These are phyloP conservation scores for Sclerodermus sp. DNA, from an alignment of 2,888 invertebrate genomes.

Conservation along the genomic window DNA sequence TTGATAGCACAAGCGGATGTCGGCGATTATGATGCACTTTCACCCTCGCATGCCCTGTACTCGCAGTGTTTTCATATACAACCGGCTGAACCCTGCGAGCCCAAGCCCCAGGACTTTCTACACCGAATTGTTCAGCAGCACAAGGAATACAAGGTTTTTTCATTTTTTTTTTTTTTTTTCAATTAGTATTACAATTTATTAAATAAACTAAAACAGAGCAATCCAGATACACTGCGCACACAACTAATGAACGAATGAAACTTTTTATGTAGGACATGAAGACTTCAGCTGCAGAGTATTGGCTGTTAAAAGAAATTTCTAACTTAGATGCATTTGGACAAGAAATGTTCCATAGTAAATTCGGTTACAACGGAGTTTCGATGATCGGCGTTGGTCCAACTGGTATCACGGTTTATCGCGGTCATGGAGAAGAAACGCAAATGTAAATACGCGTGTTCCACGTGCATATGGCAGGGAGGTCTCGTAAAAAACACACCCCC, in stretches of 20 bases:
- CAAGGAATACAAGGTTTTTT: constrained; percentile 60
- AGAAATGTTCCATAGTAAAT: constrained; percentile 77
- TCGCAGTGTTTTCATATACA: constrained; percentile 67
- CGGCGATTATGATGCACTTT: constrained; percentile 69
- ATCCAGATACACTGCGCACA: not conserved
- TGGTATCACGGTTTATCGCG: constrained; percentile 75
- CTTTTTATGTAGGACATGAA: constrained; percentile 64
- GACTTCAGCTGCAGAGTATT: constrained; percentile 79
- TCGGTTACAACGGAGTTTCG: constrained; percentile 60
- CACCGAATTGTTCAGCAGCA: constrained; percentile 68
- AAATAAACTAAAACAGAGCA: not conserved
- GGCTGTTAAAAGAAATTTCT: constrained; percentile 79
- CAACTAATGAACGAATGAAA: not conserved
- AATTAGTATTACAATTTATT: not conserved
- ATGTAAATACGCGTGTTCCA: no score
- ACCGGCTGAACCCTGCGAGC: constrained; percentile 60
- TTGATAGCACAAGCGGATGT: constrained; percentile 74
- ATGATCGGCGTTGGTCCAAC: constrained; percentile 81
- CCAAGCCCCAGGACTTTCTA: constrained; percentile 66
- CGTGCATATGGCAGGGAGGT: no score
- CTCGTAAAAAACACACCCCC: no score
- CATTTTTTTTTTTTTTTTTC: no score
- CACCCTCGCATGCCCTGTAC: constrained; percentile 66
- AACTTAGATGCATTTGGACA: constrained; percentile 81
- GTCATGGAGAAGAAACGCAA: constrained; percentile 68